A percentile compares a stretch with the other conserved stretches of the same genome.
These are phyloP conservation scores for Drosophila nr. fundita DNA, from an alignment of 2,888 invertebrate species.

Conservation along the genomic window DNA sequence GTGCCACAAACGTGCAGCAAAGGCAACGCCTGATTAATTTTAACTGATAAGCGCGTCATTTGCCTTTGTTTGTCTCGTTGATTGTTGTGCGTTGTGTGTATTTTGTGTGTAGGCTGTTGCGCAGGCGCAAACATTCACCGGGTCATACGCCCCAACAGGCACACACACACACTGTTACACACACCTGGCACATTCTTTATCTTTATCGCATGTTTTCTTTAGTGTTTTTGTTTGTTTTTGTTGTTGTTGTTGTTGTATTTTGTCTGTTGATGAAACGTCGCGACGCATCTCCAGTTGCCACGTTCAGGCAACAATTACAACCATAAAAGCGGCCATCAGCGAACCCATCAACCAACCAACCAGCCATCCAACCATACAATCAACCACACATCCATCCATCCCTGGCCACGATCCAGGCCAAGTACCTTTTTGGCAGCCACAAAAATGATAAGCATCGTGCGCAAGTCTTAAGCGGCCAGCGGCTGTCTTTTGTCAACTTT, in stretches of 20 bases:
- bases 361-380: slow-evolving; percentile 6
- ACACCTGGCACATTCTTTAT: slow-evolving; percentile 62
- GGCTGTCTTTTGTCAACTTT: slow-evolving; percentile 34
- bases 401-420: slow-evolving; percentile 15
- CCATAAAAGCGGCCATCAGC: slow-evolving; percentile 58
- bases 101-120: slow-evolving; percentile 73
- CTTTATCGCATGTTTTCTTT: slow-evolving; percentile 71
- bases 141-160: slow-evolving; percentile 69
- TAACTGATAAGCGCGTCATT: slow-evolving; percentile 78
- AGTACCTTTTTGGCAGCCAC: slow-evolving; percentile 26
- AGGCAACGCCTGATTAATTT: slow-evolving; percentile 80
- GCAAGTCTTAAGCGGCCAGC: slow-evolving; percentile 19
- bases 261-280: slow-evolving; percentile 58
- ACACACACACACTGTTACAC: slow-evolving; percentile 33
- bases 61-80: slow-evolving; percentile 69
- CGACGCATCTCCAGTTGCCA: slow-evolving; percentile 35
- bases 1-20: slow-evolving; percentile 61
- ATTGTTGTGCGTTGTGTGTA: slow-evolving; percentile 51
- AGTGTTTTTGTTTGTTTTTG: slow-evolving; percentile 36
- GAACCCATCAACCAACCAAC: slow-evolving; percentile 42
- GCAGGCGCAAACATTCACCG: slow-evolving; percentile 80
- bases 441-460: slow-evolving; percentile 15
- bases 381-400: background rate
- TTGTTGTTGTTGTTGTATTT: slow-evolving; percentile 31
- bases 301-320: slow-evolving; percentile 61